These are phyloP conservation scores for Leptestheria dahalacensis DNA, from an alignment of 1,140 invertebrate species.

Conservation along the genomic window DNA sequence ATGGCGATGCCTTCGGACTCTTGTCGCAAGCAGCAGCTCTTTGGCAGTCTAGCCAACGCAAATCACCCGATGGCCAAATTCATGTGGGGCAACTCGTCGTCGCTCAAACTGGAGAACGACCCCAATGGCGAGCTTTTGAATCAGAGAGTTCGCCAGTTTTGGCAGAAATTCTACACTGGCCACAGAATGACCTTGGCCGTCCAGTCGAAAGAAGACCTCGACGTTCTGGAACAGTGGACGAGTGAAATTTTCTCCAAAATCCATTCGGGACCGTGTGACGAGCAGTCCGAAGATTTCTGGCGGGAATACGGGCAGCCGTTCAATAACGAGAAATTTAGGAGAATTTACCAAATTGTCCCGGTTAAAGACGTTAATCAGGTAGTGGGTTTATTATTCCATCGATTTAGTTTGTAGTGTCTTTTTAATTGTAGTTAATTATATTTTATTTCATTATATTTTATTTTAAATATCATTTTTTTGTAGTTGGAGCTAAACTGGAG, in stretches of 20 bases:
- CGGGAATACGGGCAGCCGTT: constrained; percentile 34
- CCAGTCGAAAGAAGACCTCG: constrained; percentile 59
- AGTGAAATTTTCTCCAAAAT: constrained; percentile 31
- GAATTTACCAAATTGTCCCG: constrained; percentile 62
- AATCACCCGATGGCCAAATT: constrained; percentile 62
- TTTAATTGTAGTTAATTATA: neutral
- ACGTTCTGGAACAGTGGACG: constrained; percentile 52
- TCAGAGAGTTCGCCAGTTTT: constrained; percentile 53
- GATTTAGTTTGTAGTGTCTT: too few species aligned
- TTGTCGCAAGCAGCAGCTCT: constrained; percentile 52
- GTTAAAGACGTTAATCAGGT: constrained; percentile 54
- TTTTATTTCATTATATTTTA: neutral
- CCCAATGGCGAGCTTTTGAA: constrained; percentile 37
- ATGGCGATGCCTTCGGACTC: constrained; percentile 49
- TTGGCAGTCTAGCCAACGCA: constrained; percentile 44
- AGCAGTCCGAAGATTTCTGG: constrained; percentile 22
- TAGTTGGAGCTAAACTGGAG: constrained; percentile 63
- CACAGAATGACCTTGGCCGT: constrained; percentile 76
- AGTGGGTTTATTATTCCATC: constrained; percentile 2
- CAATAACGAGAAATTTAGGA: constrained; percentile 44
- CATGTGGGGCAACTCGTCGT: constrained; percentile 66
- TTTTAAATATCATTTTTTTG: constrained; percentile 19
- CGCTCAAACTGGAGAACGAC: constrained; percentile 48
- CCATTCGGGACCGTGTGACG: constrained; percentile 28
- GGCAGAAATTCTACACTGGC: constrained; percentile 66